phyloP scores from a whole-genome alignment of 2,888 invertebrate genomes.

The Scotopteryx bipunctaria region DNA sequence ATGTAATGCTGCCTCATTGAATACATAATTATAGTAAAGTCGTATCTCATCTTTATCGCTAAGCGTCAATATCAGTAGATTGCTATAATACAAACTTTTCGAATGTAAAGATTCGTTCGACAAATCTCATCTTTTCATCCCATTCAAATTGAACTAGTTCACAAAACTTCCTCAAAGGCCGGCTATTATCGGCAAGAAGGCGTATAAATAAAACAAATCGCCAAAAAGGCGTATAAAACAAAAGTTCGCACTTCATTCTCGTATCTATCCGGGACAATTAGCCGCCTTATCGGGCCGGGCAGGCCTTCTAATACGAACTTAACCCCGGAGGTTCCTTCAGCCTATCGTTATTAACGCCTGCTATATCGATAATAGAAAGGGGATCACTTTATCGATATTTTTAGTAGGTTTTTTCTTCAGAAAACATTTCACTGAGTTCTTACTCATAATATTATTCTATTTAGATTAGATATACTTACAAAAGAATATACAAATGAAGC shows the following conservation, averaged over 20 bases:
- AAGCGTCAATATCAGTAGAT: too few relatives aligned
- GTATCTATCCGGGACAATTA: constrained; percentile 71
- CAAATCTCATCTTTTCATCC: not conserved
- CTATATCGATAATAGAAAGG: constrained; percentile 36
- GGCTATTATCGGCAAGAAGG: constrained; percentile 12
- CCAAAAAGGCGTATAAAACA: constrained; percentile 29
- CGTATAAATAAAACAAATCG: constrained; percentile 26
- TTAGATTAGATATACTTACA: too few relatives aligned
- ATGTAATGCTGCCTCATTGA: too few relatives aligned
- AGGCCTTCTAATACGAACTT: constrained; percentile 71
- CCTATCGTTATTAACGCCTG: constrained; percentile 34
- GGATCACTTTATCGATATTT: constrained; percentile 18
- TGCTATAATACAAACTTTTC: too few relatives aligned
- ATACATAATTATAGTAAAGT: too few relatives aligned
- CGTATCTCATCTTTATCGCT: too few relatives aligned
- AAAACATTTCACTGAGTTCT: not conserved
- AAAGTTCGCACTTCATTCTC: constrained; percentile 31
- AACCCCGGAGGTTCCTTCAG: constrained; percentile 40
- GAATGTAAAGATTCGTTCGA: too few relatives aligned
- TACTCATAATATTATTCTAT: too few relatives aligned
- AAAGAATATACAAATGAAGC: not conserved
- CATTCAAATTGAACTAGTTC: not conserved
- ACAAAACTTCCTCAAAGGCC: constrained; percentile 1
- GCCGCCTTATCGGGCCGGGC: constrained; percentile 67
- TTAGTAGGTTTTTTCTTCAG: not conserved